These are phyloP conservation scores for Adelges cooleyi DNA, from an alignment of 1,140 invertebrate genomes.

Conservation along the genomic window DNA sequence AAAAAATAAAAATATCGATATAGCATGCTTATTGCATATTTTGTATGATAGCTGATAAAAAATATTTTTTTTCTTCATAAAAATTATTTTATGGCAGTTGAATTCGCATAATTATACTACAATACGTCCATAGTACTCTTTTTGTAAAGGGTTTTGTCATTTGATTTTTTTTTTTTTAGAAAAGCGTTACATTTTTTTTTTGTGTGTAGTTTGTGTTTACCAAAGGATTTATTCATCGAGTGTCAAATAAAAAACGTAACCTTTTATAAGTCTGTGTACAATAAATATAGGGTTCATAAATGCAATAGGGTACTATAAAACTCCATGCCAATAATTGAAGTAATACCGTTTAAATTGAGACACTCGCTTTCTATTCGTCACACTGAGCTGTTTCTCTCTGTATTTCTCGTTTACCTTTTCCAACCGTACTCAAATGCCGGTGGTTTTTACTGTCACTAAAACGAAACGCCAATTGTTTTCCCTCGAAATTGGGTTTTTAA, in stretches of 20 bases:
- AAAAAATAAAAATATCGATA: too few relatives aligned
- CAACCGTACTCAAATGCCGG: background rate
- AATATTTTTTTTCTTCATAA: too few relatives aligned
- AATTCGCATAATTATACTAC: too few relatives aligned
- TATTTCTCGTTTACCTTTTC: background rate
- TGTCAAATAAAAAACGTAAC: conserved; percentile 2
- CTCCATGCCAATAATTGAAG: conserved; percentile 23
- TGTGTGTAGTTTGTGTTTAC: too few relatives aligned
- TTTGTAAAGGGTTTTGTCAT: too few relatives aligned
- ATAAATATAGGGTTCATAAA: conserved; percentile 1
- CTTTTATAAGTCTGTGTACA: background rate
- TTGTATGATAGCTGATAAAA: too few relatives aligned
- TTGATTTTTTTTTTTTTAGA: too few relatives aligned
- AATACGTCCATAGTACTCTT: too few relatives aligned
- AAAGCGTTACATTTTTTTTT: too few relatives aligned
- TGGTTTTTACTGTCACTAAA: conserved; percentile 24
- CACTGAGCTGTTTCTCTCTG: background rate
- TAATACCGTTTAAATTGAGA: conserved; percentile 10
- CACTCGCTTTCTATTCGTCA: background rate
- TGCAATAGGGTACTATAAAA: conserved; percentile 5
- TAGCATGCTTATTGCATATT: too few relatives aligned
- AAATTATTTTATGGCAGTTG: too few relatives aligned
- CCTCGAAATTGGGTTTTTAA: conserved; percentile 22
- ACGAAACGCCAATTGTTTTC: conserved; percentile 1
- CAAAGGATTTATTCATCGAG: conserved; percentile 8